A percentile compares a stretch with the other conserved stretches of the same genome.
Conservation (phyloP, 1,140 invertebrate genomes). For the Eupeodes corollae region DNA sequence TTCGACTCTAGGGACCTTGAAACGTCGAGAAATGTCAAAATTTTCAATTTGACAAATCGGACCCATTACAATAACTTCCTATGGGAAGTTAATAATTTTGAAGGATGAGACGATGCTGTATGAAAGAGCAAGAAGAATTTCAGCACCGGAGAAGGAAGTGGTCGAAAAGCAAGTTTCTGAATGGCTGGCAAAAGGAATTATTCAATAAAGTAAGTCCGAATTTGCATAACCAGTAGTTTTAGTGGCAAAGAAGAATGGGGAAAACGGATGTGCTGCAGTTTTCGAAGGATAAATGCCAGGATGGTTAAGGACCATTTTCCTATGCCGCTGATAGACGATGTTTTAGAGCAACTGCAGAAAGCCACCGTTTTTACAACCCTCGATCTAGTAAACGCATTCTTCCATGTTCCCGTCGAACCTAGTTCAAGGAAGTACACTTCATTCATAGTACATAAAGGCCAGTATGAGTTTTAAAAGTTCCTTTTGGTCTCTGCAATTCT, state of each 20-base stretch:
- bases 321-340: slow-evolving; percentile 26
- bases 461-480: slow-evolving; percentile 37
- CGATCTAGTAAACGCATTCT: slow-evolving; percentile 38
- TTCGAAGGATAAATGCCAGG: slow-evolving; percentile 27
- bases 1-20: too few species aligned
- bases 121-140: slow-evolving; percentile 18
- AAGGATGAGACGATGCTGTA: slow-evolving; percentile 17
- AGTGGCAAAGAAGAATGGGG: slow-evolving; percentile 29
- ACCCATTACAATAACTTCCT: too few species aligned
- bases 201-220: slow-evolving; percentile 15
- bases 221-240: slow-evolving; percentile 27
- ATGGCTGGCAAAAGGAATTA: slow-evolving; percentile 16
- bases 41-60: too few species aligned
- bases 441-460: slow-evolving; percentile 30
- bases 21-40: too few species aligned
- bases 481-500: too few species aligned
- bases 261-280: slow-evolving; percentile 32
- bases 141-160: slow-evolving; percentile 7
- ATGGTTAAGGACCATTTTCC: slow-evolving; percentile 30
- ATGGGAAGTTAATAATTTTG: too few species aligned
- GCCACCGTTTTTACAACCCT: slow-evolving; percentile 31
- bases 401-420: too few species aligned
- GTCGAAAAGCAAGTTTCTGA: slow-evolving; percentile 15
- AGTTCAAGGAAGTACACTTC: slow-evolving; percentile 26
- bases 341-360: slow-evolving; percentile 14